phyloP scores from a whole-genome alignment of 2,888 invertebrate genomes.

The Rhagonycha lutea region DNA sequence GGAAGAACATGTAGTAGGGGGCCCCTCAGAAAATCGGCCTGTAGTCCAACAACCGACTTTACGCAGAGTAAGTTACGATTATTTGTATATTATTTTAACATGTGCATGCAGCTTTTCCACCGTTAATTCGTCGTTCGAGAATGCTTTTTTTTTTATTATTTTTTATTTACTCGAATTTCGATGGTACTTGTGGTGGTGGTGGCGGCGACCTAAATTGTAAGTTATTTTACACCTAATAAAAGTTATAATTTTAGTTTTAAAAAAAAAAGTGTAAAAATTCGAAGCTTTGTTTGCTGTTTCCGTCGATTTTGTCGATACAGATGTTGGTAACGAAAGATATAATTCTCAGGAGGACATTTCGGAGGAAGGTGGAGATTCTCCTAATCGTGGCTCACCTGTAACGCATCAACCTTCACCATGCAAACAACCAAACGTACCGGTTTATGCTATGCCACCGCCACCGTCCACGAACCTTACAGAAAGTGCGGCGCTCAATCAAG shows the following conservation, averaged over 20 bases:
- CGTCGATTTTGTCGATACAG: neutral
- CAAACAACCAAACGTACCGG: conserved; percentile 57
- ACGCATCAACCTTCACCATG: conserved; percentile 58
- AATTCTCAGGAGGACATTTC: conserved; percentile 51
- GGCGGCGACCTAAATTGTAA: neutral
- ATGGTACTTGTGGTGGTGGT: neutral
- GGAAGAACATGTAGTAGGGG: conserved; percentile 30
- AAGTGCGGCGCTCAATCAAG: conserved; percentile 69
- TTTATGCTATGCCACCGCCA: conserved; percentile 60
- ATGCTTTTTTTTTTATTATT: neutral
- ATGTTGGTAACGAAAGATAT: conserved; percentile 4
- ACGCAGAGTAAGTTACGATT: conserved; percentile 26
- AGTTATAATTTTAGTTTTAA: neutral
- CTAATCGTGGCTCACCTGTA: conserved; percentile 54
- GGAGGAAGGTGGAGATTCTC: conserved; percentile 56
- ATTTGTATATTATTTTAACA: neutral
- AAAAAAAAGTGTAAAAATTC: neutral
- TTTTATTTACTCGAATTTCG: neutral
- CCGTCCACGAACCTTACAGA: conserved; percentile 61
- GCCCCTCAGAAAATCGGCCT: conserved; percentile 25
- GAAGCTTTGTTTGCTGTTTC: neutral
- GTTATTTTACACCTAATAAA: neutral
- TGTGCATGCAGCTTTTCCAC: neutral
- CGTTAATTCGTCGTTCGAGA: neutral
- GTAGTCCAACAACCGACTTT: conserved; percentile 25